A percentile compares a stretch with the other conserved stretches of the same genome.
Conservation (phyloP, 2,888 invertebrate genomes). For the Amphiduros pacificus region DNA sequence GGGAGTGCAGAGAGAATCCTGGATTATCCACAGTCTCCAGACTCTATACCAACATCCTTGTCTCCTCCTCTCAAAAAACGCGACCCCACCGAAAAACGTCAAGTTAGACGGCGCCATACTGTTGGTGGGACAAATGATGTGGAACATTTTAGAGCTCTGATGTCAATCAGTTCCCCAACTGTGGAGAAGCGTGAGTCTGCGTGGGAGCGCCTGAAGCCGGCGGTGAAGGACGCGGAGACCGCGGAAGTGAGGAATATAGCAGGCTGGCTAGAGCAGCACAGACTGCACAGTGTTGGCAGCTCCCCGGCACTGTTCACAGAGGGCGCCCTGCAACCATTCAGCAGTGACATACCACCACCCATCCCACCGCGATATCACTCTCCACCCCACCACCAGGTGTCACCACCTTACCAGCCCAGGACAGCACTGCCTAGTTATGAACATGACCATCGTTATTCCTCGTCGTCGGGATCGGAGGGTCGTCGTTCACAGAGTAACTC, state of each 20-base stretch:
- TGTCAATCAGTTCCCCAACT: constrained; percentile 26
- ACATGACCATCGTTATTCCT: not conserved
- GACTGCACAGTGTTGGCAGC: constrained; percentile 57
- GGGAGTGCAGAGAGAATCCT: constrained; percentile 11
- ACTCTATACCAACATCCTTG: constrained; percentile 8
- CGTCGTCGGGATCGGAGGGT: not conserved
- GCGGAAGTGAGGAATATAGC: constrained; percentile 40
- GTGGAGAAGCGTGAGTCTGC: constrained; percentile 37
- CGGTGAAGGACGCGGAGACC: constrained; percentile 27
- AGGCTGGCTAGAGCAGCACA: constrained; percentile 62
- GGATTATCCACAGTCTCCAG: not conserved
- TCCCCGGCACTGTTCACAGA: constrained; percentile 22
- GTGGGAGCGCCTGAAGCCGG: constrained; percentile 57
- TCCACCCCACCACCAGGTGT: not conserved
- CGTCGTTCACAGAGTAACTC: too few species aligned
- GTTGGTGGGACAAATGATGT: constrained; percentile 92
- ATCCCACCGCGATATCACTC: not conserved
- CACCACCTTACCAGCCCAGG: not conserved
- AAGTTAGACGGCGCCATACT: constrained; percentile 76
- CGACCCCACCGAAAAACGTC: constrained; percentile 11
- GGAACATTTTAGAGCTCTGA: constrained; percentile 65
- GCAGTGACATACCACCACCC: constrained; percentile 1
- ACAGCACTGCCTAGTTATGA: not conserved
- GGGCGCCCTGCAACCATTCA: not conserved
- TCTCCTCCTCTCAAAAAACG: constrained; percentile 30